Evolutionary conservation across 2,888 invertebrate species (phyloP).

Genomic region (Tiphia femorata): DNA sequence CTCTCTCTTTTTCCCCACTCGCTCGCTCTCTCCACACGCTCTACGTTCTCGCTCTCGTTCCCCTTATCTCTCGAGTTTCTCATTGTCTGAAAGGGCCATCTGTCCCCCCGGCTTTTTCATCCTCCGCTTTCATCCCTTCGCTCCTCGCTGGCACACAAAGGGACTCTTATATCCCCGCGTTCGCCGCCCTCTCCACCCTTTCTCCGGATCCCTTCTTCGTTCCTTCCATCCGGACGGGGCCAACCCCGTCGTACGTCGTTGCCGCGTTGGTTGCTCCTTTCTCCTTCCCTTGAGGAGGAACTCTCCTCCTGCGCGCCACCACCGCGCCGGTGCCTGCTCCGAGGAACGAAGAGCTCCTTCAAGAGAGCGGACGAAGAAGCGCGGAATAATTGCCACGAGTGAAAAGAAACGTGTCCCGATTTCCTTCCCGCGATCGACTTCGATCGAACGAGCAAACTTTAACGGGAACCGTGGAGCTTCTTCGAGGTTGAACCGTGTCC

Average conservation of each 20-base stretch:
- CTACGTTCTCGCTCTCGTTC: conserved; percentile 48
- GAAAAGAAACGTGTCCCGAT: conserved; percentile 35
- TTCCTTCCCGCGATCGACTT: too few relatives aligned
- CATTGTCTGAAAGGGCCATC: conserved; percentile 69
- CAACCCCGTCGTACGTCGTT: background rate
- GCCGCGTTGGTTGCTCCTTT: conserved; percentile 32
- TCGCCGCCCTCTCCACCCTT: conserved; percentile 42
- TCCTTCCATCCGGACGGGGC: conserved; percentile 1
- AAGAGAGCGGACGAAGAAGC: background rate
- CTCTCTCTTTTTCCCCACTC: conserved; percentile 16
- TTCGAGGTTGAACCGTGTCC: too few relatives aligned
- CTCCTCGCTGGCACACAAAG: conserved; percentile 55
- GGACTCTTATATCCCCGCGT: conserved; percentile 54
- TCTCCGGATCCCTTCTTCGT: conserved; percentile 36
- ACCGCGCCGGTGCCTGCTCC: background rate
- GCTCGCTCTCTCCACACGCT: too few relatives aligned
- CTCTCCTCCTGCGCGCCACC: conserved; percentile 11
- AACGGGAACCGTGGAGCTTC: background rate
- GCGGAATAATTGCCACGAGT: conserved; percentile 11
- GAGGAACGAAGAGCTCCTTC: too few relatives aligned
- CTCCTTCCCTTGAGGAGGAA: conserved; percentile 30
- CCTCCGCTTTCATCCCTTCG: conserved; percentile 66
- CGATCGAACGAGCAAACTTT: too few relatives aligned
- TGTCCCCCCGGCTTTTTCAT: conserved; percentile 66
- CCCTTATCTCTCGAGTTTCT: conserved; percentile 69